Conservation (phyloP, 2,113 vertebrate genomes). For the Corydoras maculifer region DNA sequence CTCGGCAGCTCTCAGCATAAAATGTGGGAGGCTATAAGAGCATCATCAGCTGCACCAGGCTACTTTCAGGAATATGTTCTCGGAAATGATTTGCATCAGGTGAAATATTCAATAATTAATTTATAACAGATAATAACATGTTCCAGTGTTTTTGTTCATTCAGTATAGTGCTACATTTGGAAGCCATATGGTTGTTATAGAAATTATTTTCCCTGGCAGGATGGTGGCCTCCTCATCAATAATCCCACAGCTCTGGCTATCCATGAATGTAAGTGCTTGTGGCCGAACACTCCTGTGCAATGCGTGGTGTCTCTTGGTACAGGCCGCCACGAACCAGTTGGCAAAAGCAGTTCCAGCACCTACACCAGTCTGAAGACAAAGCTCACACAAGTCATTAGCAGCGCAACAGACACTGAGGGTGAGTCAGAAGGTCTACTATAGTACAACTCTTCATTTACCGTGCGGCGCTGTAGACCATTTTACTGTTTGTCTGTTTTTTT, state of each 20-base stretch:
- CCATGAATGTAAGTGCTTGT: conserved; percentile 91
- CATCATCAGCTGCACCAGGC: conserved; percentile 93
- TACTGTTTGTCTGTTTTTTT: not conserved
- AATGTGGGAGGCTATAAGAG: conserved; percentile 91
- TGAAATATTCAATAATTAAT: conserved; percentile 43
- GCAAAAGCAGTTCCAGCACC: conserved; percentile 61
- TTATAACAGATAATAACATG: not conserved
- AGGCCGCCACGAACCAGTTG: conserved; percentile 73
- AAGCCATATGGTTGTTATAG: too few relatives aligned
- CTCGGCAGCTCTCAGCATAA: conserved; percentile 89
- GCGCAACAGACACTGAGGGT: conserved; percentile 94
- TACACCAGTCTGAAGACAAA: conserved; percentile 89
- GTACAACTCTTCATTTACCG: too few relatives aligned
- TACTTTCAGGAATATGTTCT: conserved; percentile 92
- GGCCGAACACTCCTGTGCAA: conserved; percentile 83
- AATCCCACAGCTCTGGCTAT: conserved; percentile 90
- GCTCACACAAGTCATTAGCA: conserved; percentile 88
- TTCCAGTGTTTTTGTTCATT: too few relatives aligned
- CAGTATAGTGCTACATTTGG: too few relatives aligned
- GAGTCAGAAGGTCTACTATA: conserved; percentile 26
- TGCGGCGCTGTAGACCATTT: too few relatives aligned
- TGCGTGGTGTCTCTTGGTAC: conserved; percentile 91
- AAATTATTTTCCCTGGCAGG: conserved; percentile 57
- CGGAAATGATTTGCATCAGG: conserved; percentile 91
- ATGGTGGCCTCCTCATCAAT: conserved; percentile 93